Base-by-base conservation (phyloP, 2,888 invertebrate genomes). In the Drosophila nr. perissopoda region DNA sequence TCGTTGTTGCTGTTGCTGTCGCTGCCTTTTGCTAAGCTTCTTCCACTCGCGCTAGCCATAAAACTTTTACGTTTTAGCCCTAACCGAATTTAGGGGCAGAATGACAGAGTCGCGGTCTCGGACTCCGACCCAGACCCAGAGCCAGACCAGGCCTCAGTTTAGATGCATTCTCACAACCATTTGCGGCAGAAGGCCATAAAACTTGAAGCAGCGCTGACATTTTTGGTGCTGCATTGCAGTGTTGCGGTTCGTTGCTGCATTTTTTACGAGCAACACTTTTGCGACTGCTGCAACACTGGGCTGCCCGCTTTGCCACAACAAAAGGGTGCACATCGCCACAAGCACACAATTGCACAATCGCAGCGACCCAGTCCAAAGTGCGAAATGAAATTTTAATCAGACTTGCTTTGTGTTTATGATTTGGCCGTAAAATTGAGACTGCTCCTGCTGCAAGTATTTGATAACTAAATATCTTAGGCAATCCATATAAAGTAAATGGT, bases 321-420 rank as follows among this genome's bases (percentile, higher is more conserved):
- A 27, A 36, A 25, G 10, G 29, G 16, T 40, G 25, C 18, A 27
- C 42, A 2, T 10, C 13, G n/a, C 42, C 48, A 31, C 29, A 5
- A 51, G 38, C 65, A 56, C 25, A 34, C 21, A 49, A 42, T 10
- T 13, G 21, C 57, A 69, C 70, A 86, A 89, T 89, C 90, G 72
- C 81, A 70, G 75, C 79, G 38, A 65, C 65, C 68, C 67, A 87
- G 73, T 83, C 51, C 58, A 69, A 80, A 73, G 81, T 86, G 84
- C 79, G 70, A 81, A 89, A 85, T 87, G 72, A 87, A 87, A 90
- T 90, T 89, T 89, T 88, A 77, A 88, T 81, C 76, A 72, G 70
- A 67, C 59, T 58, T 45, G 45, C 36, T 61, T 64, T 70, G 64
- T 72, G 76, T 85, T 85, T 89, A 83, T 86, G 79, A 79, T 81